These are phyloP conservation scores for Tethea ocularis DNA, from an alignment of 2,888 invertebrate species.

Conservation along the genomic window DNA sequence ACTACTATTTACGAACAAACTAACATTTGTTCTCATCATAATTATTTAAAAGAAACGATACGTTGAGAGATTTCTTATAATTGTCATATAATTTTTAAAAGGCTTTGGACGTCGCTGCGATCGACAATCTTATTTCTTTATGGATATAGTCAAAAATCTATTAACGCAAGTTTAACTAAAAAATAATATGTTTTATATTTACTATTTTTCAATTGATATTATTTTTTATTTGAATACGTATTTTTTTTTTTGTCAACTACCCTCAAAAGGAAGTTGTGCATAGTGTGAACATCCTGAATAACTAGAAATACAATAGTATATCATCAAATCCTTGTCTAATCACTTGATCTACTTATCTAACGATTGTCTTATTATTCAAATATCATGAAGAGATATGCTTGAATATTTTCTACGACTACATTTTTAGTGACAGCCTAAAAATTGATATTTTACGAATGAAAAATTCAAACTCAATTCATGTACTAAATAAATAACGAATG, in stretches of 20 bases:
- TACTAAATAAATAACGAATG: neutral
- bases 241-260: neutral
- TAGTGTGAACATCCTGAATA: constrained; percentile 11
- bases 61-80: neutral
- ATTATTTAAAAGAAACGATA: neutral
- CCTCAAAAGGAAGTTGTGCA: constrained; percentile 4
- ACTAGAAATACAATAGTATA: constrained; percentile 18
- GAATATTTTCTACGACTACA: constrained; percentile 20
- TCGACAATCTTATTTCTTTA: neutral
- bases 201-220: too few relatives aligned
- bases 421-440: constrained; percentile 19
- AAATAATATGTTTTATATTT: too few relatives aligned
- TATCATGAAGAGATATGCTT: constrained; percentile 44
- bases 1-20: neutral
- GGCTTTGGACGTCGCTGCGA: neutral
- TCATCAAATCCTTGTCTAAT: constrained; percentile 30
- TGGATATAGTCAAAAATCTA: neutral
- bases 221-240: neutral
- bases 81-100: neutral
- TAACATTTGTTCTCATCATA: neutral
- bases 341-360: constrained; percentile 20
- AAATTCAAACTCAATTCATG: neutral
- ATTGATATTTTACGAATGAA: neutral
- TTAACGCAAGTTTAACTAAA: too few relatives aligned
- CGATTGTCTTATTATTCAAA: constrained; percentile 31